Evolutionary conservation across 64 coral and sea anemone genomes (phyloP).

Genomic region (Pocillopora verrucosa): DNA sequence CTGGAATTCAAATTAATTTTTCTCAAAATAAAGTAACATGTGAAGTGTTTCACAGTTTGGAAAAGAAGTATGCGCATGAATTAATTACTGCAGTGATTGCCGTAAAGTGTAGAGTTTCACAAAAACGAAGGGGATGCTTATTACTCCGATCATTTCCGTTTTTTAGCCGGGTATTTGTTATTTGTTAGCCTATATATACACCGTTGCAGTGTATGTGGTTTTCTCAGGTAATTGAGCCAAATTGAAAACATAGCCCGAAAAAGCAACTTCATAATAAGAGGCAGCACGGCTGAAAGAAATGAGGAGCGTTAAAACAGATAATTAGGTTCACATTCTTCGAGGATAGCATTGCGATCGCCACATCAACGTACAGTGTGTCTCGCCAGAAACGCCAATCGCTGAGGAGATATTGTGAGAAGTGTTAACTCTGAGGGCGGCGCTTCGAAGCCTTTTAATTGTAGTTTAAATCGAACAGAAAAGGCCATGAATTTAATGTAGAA

Average conservation of each 20-base stretch:
- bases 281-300: not conserved
- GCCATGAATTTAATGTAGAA: not conserved
- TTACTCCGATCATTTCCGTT: not conserved
- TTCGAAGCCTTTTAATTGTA: not conserved
- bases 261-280: not conserved
- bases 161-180: not conserved
- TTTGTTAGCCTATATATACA: not conserved
- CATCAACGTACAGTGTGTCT: not conserved
- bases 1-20: constrained; percentile 3
- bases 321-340: not conserved
- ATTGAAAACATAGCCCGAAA: not conserved
- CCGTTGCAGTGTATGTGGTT: not conserved
- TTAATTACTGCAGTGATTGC: not conserved
- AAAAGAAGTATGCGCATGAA: not conserved
- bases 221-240: not conserved
- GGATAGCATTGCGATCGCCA: not conserved
- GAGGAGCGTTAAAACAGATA: not conserved
- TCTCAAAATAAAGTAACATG: not conserved
- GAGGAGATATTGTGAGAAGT: not conserved
- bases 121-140: not conserved
- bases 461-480: not conserved
- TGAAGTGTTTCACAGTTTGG: not conserved
- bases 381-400: not conserved
- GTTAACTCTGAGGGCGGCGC: not conserved
- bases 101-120: not conserved